Evolutionary conservation across 2,113 vertebrate genomes (phyloP).

Genomic region (Saguinus midas): DNA sequence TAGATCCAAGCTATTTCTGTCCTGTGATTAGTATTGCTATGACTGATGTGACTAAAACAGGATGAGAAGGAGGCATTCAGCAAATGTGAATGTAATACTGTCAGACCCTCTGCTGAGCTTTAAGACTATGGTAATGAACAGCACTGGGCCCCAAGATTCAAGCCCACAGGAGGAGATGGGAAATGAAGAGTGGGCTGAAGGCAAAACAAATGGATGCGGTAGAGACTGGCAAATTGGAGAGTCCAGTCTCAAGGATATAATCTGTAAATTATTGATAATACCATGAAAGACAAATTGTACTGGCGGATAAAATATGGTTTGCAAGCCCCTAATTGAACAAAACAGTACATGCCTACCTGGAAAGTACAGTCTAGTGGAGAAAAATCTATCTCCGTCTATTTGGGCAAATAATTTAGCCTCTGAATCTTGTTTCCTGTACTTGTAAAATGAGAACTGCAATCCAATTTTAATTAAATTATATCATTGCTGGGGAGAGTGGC

Average conservation of each 20-base stretch:
- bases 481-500: neutral
- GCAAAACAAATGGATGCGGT: neutral
- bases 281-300: neutral
- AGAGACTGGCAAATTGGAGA: neutral
- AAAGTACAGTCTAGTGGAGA: neutral
- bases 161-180: neutral
- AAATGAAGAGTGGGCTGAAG: neutral
- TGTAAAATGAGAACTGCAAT: neutral
- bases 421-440: neutral
- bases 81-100: neutral
- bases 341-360: neutral
- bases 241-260: neutral
- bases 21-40: neutral
- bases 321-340: neutral
- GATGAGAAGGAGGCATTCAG: neutral
- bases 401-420: neutral
- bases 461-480: neutral
- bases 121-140: neutral
- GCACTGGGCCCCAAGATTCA: neutral
- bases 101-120: neutral
- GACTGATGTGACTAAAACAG: neutral
- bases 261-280: neutral
- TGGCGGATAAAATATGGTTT: neutral
- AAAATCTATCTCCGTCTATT: neutral
- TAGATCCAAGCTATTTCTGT: neutral